phyloP scores from a whole-genome alignment of 2,113 vertebrate species.

The Galeopterus variegatus region DNA sequence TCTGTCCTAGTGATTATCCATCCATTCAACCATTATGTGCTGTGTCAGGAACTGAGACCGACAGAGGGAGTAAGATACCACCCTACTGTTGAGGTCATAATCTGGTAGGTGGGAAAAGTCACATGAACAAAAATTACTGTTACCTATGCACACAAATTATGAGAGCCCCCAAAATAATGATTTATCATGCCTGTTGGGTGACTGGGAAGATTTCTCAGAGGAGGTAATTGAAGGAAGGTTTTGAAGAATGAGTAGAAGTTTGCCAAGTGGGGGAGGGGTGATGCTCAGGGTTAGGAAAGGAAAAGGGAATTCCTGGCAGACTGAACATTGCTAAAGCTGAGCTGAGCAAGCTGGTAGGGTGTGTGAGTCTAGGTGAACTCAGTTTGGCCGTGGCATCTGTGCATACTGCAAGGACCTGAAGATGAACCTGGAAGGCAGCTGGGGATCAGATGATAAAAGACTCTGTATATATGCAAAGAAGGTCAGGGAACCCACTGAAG shows the following conservation, averaged over 20 bases:
- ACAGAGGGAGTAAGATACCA: neutral
- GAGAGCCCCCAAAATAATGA: neutral
- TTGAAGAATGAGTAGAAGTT: constrained; percentile 15
- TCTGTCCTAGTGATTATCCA: neutral
- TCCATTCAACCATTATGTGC: neutral
- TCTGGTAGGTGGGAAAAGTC: neutral
- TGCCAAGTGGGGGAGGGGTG: neutral
- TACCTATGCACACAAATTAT: neutral
- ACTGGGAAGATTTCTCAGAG: neutral
- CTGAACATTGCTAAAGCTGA: neutral
- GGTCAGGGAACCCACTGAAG: neutral
- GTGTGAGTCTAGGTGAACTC: neutral
- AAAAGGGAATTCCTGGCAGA: neutral
- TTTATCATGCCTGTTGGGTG: neutral
- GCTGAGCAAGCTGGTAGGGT: neutral
- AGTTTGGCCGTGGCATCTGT: neutral
- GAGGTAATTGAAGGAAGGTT: neutral
- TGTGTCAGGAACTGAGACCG: neutral
- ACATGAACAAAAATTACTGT: neutral
- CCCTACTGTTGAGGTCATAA: neutral
- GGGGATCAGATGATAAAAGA: neutral
- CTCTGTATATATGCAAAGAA: neutral
- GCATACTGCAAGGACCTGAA: neutral
- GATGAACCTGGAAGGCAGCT: neutral
- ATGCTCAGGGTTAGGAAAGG: neutral